Evolutionary conservation across 2,797 vertebrate genomes (phyloP), one percentile per base, ranked within the genome.

Genomic region (Sphenopsis melanotis): DNA sequence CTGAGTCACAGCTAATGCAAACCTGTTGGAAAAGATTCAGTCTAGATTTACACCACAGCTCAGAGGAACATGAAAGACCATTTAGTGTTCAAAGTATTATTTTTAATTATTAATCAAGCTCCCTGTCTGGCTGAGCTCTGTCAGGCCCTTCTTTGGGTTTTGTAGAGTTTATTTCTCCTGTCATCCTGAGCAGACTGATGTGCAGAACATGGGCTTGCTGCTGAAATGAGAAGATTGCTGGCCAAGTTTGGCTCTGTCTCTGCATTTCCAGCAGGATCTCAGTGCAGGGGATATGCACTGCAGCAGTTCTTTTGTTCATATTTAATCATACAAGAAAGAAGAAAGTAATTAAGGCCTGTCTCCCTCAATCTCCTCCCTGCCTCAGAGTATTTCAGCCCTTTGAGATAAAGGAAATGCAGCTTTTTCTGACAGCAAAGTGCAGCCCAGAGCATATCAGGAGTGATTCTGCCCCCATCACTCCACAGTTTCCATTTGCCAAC

Each of bases 321-420:
- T 88, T 83, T 96, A 94, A 96, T 89, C 61, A 41, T n/a, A 85
- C 0, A 23, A 80, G 86, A 92, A 90, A 90, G 63, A 82, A 89
- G 46, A 91, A 69, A 10, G 26, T 94, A 95, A 97, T 95, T 92
- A 87, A 15, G 50, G 57, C 92, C 61, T 93, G 85, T 86, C 76
- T 95, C 47, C 7, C 75, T 87, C 86, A 36, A 12, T 90, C 89
- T 94, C 63, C 82, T 89, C 83, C 82, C 83, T 64, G 52, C 55
- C 76, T 88, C 65, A 36, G 46, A 55, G 29, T 39, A 80, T 75
- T 61, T 80, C 46, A 94, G 8, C 42, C 41, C 55, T 74, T 61
- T n/a, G 79, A 90, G 65, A 77, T 57, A 83, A 95, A 89, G 60
- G 23, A 39, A 85, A 83, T 3, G 1, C 32, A 47, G 55, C 8